These are phyloP conservation scores for Chaetodon trifasciatus DNA, from an alignment of 2,797 vertebrate species.

Conservation along the genomic window DNA sequence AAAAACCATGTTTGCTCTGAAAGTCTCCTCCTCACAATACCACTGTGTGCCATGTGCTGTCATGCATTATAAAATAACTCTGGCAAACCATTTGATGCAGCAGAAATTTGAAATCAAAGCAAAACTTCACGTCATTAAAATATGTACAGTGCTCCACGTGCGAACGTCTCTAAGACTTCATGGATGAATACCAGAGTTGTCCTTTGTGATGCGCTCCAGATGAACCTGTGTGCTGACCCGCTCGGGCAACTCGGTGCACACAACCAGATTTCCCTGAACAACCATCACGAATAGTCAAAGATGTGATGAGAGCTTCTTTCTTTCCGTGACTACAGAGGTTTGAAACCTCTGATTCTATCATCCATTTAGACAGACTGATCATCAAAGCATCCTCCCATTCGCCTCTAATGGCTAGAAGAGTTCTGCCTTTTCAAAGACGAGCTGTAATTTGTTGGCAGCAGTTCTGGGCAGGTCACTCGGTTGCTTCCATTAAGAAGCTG, in stretches of 20 bases:
- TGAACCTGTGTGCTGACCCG: slow-evolving; percentile 6
- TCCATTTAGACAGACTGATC: slow-evolving; percentile 7
- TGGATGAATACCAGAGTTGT: not conserved
- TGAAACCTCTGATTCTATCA: not conserved
- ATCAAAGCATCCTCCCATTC: not conserved
- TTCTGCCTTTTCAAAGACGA: not conserved
- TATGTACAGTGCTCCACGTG: not conserved
- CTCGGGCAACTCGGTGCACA: not conserved
- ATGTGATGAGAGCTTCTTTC: slow-evolving; percentile 2
- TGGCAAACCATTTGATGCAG: slow-evolving; percentile 25
- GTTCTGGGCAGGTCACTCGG: not conserved
- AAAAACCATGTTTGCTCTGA: slow-evolving; percentile 11
- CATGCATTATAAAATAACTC: slow-evolving; percentile 31
- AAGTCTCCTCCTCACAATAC: not conserved
- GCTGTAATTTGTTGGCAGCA: not conserved
- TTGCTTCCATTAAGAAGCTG: slow-evolving; percentile 8
- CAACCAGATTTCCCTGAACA: not conserved
- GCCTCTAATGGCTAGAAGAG: not conserved
- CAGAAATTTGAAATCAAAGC: slow-evolving; percentile 20
- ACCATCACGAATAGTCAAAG: not conserved
- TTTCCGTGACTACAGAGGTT: not conserved
- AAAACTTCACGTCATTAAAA: not conserved
- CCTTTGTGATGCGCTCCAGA: not conserved
- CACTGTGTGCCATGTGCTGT: slow-evolving; percentile 4
- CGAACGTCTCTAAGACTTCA: not conserved